Conservation (phyloP, 1,140 invertebrate genomes). For the Bombus superbus region DNA sequence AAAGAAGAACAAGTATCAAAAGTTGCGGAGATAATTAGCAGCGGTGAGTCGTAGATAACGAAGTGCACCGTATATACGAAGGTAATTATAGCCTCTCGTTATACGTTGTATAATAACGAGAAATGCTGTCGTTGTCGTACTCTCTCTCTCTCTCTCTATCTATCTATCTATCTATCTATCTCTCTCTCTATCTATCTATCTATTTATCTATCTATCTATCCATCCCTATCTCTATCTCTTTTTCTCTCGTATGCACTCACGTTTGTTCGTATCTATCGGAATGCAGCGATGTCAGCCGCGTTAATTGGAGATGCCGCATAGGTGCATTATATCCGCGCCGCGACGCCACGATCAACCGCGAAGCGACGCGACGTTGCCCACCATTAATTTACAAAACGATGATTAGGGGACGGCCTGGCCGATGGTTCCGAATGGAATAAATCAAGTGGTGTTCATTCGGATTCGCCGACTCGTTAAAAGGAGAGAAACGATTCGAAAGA, state of each 20-base stretch:
- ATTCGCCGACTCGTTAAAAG: constrained; percentile 44
- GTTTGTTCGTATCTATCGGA: constrained; percentile 65
- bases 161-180: background rate
- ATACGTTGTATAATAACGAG: constrained; percentile 50
- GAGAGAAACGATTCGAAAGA: background rate
- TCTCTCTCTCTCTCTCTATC: background rate
- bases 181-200: background rate
- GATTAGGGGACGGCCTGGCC: constrained; percentile 29
- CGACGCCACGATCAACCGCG: constrained; percentile 54
- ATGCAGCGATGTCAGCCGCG: constrained; percentile 59
- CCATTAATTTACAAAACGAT: constrained; percentile 69
- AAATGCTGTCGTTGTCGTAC: constrained; percentile 28
- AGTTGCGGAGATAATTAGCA: constrained; percentile 45
- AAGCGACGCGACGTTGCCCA: constrained; percentile 43
- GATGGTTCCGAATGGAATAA: constrained; percentile 12
- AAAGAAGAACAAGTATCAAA: background rate
- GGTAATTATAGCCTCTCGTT: constrained; percentile 53
- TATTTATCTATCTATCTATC: background rate
- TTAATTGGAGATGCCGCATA: constrained; percentile 65
- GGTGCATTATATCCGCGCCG: constrained; percentile 50
- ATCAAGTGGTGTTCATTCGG: constrained; percentile 47
- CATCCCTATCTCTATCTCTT: background rate
- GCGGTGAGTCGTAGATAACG: constrained; percentile 50
- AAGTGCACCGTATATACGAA: constrained; percentile 36
- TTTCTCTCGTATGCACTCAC: background rate